Percentiles rank a stretch among this genome's conserved stretches.
These are phyloP conservation scores for Carlito syrichta DNA, from an alignment of 2,113 vertebrate species.

Conservation along the genomic window DNA sequence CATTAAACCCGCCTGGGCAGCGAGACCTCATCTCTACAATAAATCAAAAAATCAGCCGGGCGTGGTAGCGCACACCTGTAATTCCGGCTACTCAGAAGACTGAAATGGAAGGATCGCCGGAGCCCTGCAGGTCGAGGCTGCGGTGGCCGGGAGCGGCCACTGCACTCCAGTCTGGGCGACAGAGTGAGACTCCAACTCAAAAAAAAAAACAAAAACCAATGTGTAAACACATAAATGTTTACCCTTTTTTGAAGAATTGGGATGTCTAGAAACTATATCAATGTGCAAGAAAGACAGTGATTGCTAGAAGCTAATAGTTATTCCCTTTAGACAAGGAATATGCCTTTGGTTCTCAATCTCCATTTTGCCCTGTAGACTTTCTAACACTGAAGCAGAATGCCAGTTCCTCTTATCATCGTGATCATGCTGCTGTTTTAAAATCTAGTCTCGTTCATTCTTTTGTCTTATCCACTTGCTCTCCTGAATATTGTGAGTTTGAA, in stretches of 20 bases:
- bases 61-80: too few relatives aligned
- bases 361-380: neutral
- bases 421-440: neutral
- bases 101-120: too few relatives aligned
- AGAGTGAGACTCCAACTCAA: too few relatives aligned
- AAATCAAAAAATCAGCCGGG: neutral
- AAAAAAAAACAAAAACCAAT: too few relatives aligned
- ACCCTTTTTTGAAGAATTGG: neutral
- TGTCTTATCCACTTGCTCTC: neutral
- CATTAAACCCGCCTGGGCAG: too few relatives aligned
- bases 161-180: too few relatives aligned
- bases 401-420: too few relatives aligned
- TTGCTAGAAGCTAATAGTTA: neutral
- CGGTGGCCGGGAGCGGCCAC: too few relatives aligned
- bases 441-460: neutral
- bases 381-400: neutral
- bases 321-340: rapidly evolving
- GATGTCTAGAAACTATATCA: neutral
- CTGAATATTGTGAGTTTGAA: neutral
- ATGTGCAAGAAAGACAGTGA: neutral
- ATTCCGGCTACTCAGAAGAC: too few relatives aligned
- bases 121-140: too few relatives aligned
- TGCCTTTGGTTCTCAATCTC: neutral
- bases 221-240: neutral
- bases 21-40: too few relatives aligned